These are phyloP conservation scores for Phragmatobia fuliginosa DNA, from an alignment of 2,888 invertebrate genomes.

Conservation along the genomic window DNA sequence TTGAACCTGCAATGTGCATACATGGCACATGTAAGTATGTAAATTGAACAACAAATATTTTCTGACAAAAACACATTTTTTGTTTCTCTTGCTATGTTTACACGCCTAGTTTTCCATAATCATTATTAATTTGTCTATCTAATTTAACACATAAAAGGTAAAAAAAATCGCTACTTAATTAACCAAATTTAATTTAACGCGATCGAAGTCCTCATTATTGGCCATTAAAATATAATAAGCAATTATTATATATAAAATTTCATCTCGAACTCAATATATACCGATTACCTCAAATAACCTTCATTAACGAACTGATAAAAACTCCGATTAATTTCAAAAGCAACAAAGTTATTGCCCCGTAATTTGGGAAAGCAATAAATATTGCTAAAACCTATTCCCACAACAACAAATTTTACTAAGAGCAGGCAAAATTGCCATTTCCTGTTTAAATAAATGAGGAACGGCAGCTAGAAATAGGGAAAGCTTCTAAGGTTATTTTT, in stretches of 20 bases:
- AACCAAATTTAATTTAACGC: background rate
- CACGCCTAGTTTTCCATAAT: background rate
- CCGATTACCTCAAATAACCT: background rate
- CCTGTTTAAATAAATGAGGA: conserved; percentile 29
- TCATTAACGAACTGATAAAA: conserved; percentile 1
- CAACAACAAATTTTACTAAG: conserved; percentile 21
- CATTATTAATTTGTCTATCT: background rate
- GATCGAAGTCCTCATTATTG: background rate
- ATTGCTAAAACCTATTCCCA: conserved; percentile 21
- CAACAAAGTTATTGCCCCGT: conserved; percentile 5
- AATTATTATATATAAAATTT: background rate
- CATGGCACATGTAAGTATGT: too few species aligned
- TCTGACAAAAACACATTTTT: too few species aligned
- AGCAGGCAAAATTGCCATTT: conserved; percentile 36
- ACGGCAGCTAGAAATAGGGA: conserved; percentile 9
- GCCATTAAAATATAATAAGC: background rate
- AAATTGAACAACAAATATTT: too few species aligned
- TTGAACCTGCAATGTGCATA: too few species aligned
- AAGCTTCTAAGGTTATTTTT: background rate
- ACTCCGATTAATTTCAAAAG: conserved; percentile 5
- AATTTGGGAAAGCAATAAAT: conserved; percentile 23
- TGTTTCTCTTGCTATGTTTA: background rate
- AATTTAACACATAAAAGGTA: background rate
- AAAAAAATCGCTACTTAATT: background rate
- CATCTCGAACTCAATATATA: background rate